Base-by-base conservation (phyloP, 2,797 vertebrate species). In the Erethizon dorsatum region DNA sequence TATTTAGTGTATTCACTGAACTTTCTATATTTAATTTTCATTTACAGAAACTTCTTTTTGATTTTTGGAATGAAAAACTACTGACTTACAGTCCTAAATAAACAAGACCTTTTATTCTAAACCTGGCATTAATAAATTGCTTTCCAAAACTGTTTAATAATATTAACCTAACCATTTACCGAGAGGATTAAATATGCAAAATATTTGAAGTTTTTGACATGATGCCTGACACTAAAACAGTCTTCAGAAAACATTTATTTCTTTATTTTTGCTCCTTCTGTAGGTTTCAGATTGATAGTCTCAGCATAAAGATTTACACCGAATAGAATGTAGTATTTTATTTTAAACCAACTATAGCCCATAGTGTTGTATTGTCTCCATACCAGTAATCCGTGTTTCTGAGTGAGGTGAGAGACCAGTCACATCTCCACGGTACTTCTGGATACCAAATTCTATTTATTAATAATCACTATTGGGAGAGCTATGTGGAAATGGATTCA, bases 121-220 rank as follows among this genome's bases (percentile, higher is more conserved):
- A 4, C 87, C 6, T 82, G 47, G 24, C 33, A 88, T 18, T 84
- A 78, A 95, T 37, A 50, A 88, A 15, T 8, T 90, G n/a, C 59
- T 94, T 87, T 78, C 5, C 83, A 65, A 80, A 88, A 73, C 77
- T 17, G n/a, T 33, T 56, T 88, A 88, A 82, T 82, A 67, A 85
- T 71, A 67, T 69, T 52, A 93, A 61, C 2, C 37, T 59, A 88
- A 59, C 2, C n/a, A 3, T 69, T 52, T 75, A 26, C 63, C 90
- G 47, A 67, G 26, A 93, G 22, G 5, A 73, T 73, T 89, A 92
- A 88, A 20, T 24, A 37, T 69, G 20, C 3, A 95, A 65, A 28
- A 45, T 54, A 52, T 80, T 77, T 85, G 69, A 93, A 89, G 24
- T 2, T 26, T 78, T 78, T 59, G n/a, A 20, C 10, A 14, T 78